Conservation (phyloP, 2,888 invertebrate species). For the Drosophila formosana region DNA sequence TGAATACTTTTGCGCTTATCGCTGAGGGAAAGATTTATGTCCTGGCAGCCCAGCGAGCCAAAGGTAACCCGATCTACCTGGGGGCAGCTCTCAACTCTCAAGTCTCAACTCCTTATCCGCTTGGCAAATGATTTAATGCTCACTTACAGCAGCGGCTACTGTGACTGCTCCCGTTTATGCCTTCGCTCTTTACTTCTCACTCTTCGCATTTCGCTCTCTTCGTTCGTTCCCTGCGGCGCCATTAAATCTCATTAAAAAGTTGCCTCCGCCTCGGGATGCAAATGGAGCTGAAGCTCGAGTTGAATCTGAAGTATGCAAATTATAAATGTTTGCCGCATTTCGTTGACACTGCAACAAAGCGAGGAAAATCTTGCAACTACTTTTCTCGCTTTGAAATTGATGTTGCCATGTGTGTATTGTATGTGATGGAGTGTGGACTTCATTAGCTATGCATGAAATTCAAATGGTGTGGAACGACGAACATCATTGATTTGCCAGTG, state of each 20-base stretch:
- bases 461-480: slow-evolving; percentile 55
- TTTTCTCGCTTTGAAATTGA: slow-evolving; percentile 45
- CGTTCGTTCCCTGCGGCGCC: slow-evolving; percentile 68
- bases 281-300: neutral
- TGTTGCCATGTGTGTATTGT: slow-evolving; percentile 5
- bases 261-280: slow-evolving; percentile 41
- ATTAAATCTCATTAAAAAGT: slow-evolving; percentile 80
- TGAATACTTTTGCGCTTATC: slow-evolving; percentile 73
- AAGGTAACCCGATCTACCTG: slow-evolving; percentile 70
- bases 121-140: slow-evolving; percentile 72
- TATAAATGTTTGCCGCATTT: slow-evolving; percentile 68
- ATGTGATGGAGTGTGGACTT: slow-evolving; percentile 15
- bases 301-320: slow-evolving; percentile 58
- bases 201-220: neutral
- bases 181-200: slow-evolving; percentile 23
- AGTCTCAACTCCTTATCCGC: slow-evolving; percentile 71
- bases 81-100: slow-evolving; percentile 25
- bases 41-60: slow-evolving; percentile 36
- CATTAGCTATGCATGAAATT: slow-evolving; percentile 65
- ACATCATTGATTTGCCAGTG: slow-evolving; percentile 53
- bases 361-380: slow-evolving; percentile 36
- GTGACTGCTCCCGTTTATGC: slow-evolving; percentile 21
- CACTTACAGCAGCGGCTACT: slow-evolving; percentile 68
- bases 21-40: slow-evolving; percentile 76
- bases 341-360: slow-evolving; percentile 44